Conservation (phyloP, 2,113 vertebrate genomes). For the Melanerpes aurifrons region DNA sequence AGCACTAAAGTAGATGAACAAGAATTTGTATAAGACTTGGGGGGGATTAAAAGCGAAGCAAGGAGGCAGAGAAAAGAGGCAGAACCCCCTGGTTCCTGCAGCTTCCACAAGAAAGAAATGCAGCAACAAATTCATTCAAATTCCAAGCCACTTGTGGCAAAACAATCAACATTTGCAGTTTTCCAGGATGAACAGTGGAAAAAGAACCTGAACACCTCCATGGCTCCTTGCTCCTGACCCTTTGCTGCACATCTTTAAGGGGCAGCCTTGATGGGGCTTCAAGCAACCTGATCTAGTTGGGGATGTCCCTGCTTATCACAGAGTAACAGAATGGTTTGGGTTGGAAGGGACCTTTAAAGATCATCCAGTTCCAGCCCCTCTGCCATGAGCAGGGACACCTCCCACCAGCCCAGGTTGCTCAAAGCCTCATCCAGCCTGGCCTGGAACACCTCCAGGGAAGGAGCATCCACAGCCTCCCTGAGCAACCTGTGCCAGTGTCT, state of each 20-base stretch:
- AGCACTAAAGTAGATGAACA: slow-evolving; percentile 54
- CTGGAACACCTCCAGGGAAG: too few species aligned
- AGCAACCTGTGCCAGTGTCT: too few species aligned
- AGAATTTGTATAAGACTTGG: slow-evolving; percentile 43
- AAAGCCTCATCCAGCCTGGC: too few species aligned
- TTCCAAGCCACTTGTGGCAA: not conserved
- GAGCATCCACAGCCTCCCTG: too few species aligned
- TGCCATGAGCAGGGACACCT: too few species aligned
- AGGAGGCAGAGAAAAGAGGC: not conserved
- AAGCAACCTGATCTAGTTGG: too few species aligned
- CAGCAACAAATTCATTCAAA: not conserved
- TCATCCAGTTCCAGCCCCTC: too few species aligned
- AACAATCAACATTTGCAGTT: not conserved
- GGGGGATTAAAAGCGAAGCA: not conserved
- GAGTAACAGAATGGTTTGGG: too few species aligned
- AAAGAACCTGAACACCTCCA: not conserved
- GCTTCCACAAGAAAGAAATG: not conserved
- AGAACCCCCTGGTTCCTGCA: not conserved
- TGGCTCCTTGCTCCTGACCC: not conserved
- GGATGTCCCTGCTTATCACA: too few species aligned
- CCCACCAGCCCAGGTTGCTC: too few species aligned
- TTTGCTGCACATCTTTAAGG: not conserved
- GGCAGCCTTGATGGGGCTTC: too few species aligned
- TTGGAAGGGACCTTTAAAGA: too few species aligned
- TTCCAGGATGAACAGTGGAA: not conserved